phyloP scores from a whole-genome alignment of 2,888 invertebrate genomes.

The Lepidocyrtoides sp. region DNA sequence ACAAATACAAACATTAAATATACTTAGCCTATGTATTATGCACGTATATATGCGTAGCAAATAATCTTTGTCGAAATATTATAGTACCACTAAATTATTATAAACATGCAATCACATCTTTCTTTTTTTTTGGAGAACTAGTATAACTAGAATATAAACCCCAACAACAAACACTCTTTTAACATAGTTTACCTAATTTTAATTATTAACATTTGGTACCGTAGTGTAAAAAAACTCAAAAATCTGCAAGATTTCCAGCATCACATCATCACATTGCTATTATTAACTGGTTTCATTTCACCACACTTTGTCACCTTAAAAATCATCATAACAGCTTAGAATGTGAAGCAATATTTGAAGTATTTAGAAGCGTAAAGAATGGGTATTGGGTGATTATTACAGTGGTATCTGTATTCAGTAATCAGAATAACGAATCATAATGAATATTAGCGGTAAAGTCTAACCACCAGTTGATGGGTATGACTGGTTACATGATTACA shows the following conservation, averaged over 20 bases:
- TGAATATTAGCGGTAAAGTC: no score
- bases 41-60: no score
- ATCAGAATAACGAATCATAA: no score
- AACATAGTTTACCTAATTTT: neutral
- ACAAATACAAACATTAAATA: neutral
- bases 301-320: constrained; percentile 11
- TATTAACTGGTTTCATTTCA: neutral
- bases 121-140: constrained; percentile 3
- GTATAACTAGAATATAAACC: constrained; percentile 17
- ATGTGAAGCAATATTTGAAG: neutral
- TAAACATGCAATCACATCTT: constrained; percentile 38
- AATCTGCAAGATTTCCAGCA: neutral
- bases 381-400: no score
- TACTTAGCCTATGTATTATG: neutral
- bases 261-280: constrained; percentile 7
- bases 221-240: neutral
- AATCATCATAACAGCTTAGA: no score
- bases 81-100: constrained; percentile 26
- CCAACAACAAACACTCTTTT: neutral
- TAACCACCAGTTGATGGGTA: no score
- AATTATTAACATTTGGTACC: neutral
- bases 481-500: no score
- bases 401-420: neutral
- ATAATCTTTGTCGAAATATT: neutral
- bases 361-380: constrained; percentile 2